A percentile compares a stretch with the other conserved stretches of the same genome.
phyloP scores from a whole-genome alignment of 2,797 vertebrate species.

The Urocyon cinereoargenteus region DNA sequence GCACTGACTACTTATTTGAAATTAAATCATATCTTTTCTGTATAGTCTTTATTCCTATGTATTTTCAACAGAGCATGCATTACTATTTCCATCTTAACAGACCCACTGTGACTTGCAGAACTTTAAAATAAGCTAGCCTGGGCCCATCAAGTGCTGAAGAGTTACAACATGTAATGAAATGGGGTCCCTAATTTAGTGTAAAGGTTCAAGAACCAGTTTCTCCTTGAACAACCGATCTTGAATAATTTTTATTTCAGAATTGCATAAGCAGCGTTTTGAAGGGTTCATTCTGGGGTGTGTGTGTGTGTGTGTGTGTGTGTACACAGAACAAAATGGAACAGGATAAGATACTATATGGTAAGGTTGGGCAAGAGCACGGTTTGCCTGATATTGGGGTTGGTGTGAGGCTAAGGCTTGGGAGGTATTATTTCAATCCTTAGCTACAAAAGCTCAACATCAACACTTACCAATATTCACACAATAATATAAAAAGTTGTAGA shows the following conservation, averaged over 20 bases:
- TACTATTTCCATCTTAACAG: neutral
- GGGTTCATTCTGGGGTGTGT: neutral
- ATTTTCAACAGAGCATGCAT: neutral
- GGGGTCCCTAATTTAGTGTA: neutral
- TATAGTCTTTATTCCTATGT: neutral
- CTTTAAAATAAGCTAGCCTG: neutral
- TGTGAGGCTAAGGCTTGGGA: neutral
- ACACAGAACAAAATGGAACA: neutral
- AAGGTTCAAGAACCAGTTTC: neutral
- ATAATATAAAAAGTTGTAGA: neutral
- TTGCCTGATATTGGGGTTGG: neutral
- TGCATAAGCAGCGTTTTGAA: neutral
- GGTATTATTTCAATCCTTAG: neutral
- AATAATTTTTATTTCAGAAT: neutral
- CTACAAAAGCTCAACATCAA: neutral
- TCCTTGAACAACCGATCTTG: neutral
- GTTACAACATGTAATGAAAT: neutral
- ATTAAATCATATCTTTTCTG: neutral
- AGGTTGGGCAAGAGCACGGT: neutral
- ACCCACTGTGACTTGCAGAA: neutral
- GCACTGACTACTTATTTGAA: neutral
- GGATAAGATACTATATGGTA: neutral
- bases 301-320: neutral
- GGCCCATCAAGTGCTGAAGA: neutral
- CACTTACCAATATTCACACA: neutral